Base-by-base conservation (phyloP, 2,113 vertebrate species). In the Corvus moneduloides region DNA sequence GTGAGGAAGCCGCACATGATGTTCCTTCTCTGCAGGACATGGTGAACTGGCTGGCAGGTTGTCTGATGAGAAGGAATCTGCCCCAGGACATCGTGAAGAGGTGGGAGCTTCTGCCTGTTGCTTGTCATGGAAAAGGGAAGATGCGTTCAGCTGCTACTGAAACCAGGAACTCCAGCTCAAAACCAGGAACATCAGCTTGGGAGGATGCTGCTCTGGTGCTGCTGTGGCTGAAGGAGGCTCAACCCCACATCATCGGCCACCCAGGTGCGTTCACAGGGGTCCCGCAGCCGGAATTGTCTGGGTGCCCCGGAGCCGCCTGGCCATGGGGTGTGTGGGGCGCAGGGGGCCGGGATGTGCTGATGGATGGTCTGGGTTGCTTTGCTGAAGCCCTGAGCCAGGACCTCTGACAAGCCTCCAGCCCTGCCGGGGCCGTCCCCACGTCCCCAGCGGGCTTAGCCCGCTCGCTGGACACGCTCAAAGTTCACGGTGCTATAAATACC, bases 401-500 rank as follows among this genome's bases (percentile, higher is more conserved):
- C 48, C 56, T 48, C 19, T 3, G 0, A 2, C 7, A 68, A 68
- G 85, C 21, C 24, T 75, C 37, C 49, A 30, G 74, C 66, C 71
- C 64, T 44, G 77, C 64, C 5, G 3, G 52, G 27, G 32, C 78
- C 1, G 1, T 62, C 56, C 61, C 68, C 6, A 2, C 1, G 7
- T 74, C 87, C 51, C 43, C 62, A 22, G 84, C 33, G 37, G 69
- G 74, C 21, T 79, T 7, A 78, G 81, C 69, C 77, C 5, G 28
- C 69, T 79, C 1, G 51, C 88, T 79, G 95, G 88, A 61, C 92
- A 30, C 20, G 14, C 92, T 97, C 95, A 94, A 96, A 97, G 96
- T 97, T 97, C 96, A 97, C n/a, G 1, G n/a, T 49, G 92, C 95
- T 97, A 97, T 95, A 96, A 97, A 97, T 97, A 97, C 85, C 71